phyloP scores from a whole-genome alignment of 2,888 invertebrate species.

The Lepidochrysops patricia region DNA sequence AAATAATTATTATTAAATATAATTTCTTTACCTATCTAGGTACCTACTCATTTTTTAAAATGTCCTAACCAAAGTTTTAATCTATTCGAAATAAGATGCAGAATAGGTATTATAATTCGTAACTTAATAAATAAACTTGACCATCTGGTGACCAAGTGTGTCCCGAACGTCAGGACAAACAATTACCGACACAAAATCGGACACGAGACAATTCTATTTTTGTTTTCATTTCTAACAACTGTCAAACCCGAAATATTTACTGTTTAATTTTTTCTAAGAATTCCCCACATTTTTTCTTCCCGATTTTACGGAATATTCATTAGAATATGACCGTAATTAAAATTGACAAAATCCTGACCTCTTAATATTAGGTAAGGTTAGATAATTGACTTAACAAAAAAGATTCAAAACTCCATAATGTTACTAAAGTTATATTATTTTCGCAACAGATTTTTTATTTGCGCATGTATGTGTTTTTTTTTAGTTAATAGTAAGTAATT shows the following conservation, averaged over 20 bases:
- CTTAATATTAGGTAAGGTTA: too few species aligned
- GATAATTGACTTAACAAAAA: too few species aligned
- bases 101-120: neutral
- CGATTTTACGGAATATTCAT: too few species aligned
- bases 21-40: too few species aligned
- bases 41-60: too few species aligned
- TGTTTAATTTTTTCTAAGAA: neutral
- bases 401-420: too few species aligned
- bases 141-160: conserved; percentile 67
- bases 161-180: conserved; percentile 22
- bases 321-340: too few species aligned
- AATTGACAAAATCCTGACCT: too few species aligned
- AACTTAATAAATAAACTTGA: conserved; percentile 29
- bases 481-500: conserved; percentile 3
- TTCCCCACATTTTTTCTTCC: neutral
- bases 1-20: too few species aligned
- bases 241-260: neutral
- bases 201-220: conserved; percentile 11
- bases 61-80: too few species aligned
- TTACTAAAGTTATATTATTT: too few species aligned
- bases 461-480: neutral
- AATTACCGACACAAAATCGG: neutral
- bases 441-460: too few species aligned
- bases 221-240: conserved; percentile 11
- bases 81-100: neutral